Base-by-base conservation (phyloP, 92 coral and sea anemone species). In the Phenganax marumi region DNA sequence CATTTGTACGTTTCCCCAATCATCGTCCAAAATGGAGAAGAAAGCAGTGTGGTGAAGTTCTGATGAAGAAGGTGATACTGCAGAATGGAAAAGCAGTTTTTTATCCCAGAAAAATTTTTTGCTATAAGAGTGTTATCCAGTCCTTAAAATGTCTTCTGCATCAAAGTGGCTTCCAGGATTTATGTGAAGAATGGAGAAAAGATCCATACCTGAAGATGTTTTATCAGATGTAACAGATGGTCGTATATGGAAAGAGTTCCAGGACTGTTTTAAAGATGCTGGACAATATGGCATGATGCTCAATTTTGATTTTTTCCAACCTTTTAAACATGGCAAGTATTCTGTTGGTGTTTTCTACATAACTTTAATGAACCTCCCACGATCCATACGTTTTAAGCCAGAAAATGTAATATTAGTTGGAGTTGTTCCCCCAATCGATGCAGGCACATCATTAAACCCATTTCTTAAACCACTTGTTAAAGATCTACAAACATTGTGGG, bases 361-460 rank as follows among this genome's bases (percentile, higher is more conserved):
- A 52, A 87, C 81, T 8, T 65, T 89, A 6, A 84, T 89, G 13
- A 85, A 87, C 73, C 84, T 89, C 0, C 91, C 88, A 12, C 73
- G 92, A n/a, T 75, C 84, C 62, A 89, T 84, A 22, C 86, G 91
- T 21, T 91, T 86, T 24, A 85, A 87, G 55, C 9, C 85, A 9
- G 87, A 91, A 33, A 91, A 91, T 64, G 84, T 91, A 2, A 70
- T 91, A 82, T 85, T 91, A 1, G 87, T 82, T 10, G 97, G 92
- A 3, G 80, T 91, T 33, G 71, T 91, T 18, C 91, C 97, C 48
- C 97, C 92, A 18, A 52, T 81, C 50, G 92, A 91, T 53, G 92
- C 97, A 1, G 76, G 80, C 21, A 69, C 85, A 12, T 85, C 89
- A 10, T 88, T 91, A 10, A 91, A 91, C 68, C 84, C 89, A 8